Evolutionary conservation across 2,113 vertebrate genomes (phyloP), one percentile per base, ranked within the genome.

Genomic region (Neopipo cinnamomea): DNA sequence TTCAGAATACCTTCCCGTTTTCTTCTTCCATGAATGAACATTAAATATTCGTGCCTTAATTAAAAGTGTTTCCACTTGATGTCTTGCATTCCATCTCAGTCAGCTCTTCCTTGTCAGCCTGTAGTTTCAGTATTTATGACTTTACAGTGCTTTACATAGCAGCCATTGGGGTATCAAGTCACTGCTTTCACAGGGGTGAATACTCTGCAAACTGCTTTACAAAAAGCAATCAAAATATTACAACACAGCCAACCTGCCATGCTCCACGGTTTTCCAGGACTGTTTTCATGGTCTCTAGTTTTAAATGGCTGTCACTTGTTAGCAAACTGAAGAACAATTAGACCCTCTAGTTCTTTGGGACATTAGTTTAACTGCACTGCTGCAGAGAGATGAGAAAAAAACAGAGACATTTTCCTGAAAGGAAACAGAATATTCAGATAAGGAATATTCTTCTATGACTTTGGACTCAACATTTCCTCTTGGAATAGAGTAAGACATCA

Each of bases 21-120:
- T 78, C 47, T 77, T 68, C 52, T 77, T 24, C 74, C 31, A 39
- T 58, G 19, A 89, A 50, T 37, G 58, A 84, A 72, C 65, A 78
- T 87, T 93, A 93, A 89, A 91, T 88, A 94, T 95, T 80, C 1
- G 16, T 47, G 55, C 37, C 58, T 89, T 92, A 91, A 92, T 96
- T 95, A 92, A 74, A 96, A 83, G 50, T 89, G 75, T 91, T 96
- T 97, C 95, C 96, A 94, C 52, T 68, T 65, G 65, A 88, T 73
- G 65, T 93, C 91, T 94, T 95, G 61, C 58, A 50, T 96, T 94
- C 85, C 72, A 14, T 70, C 72, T 94, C 16, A 0, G 68, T 56
- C 9, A 0, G 55, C 35, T 92, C 58, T 66, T 89, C 80, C 58
- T 65, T 42, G 72, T 81, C 74, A 83, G 55, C 61, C 59, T 49